Conservation (phyloP, 2,797 vertebrate species). For the Tokudaia muenninki region DNA sequence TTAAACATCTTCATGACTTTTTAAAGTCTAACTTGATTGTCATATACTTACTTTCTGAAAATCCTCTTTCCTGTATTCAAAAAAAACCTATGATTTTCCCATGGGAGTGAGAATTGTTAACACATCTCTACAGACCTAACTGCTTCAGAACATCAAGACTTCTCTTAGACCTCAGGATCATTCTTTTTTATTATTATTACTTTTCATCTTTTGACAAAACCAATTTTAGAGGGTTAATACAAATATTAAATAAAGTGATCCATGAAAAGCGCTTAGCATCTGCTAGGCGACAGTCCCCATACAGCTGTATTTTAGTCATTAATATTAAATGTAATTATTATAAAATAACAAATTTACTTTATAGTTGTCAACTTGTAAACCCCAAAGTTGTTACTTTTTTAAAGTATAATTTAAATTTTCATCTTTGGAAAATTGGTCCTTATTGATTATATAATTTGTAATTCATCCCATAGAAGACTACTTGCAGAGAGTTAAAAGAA, state of each 20-base stretch:
- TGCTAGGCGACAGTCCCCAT: neutral
- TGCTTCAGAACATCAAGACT: neutral
- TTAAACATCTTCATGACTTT: neutral
- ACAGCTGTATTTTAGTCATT: constrained; percentile 37
- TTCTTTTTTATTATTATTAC: too few species aligned
- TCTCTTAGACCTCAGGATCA: neutral
- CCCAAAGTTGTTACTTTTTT: constrained; percentile 57
- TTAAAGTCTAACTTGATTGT: neutral
- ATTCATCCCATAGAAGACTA: neutral
- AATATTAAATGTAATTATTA: constrained; percentile 62
- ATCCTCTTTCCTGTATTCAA: constrained; percentile 33
- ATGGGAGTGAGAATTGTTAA: neutral
- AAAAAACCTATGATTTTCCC: neutral
- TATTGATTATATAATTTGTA: constrained; percentile 29
- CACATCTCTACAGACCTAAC: neutral
- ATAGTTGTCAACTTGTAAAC: constrained; percentile 32
- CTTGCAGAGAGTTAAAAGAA: constrained; percentile 26
- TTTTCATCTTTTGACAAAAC: neutral
- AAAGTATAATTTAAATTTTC: constrained; percentile 37
- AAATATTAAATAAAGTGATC: constrained; percentile 30
- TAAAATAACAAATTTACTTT: constrained; percentile 40
- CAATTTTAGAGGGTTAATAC: neutral
- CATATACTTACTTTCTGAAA: neutral
- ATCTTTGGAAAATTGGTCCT: constrained; percentile 27
- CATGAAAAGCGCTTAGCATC: neutral